Base-by-base conservation (phyloP, 1,140 invertebrate species). In the Apis florea region DNA sequence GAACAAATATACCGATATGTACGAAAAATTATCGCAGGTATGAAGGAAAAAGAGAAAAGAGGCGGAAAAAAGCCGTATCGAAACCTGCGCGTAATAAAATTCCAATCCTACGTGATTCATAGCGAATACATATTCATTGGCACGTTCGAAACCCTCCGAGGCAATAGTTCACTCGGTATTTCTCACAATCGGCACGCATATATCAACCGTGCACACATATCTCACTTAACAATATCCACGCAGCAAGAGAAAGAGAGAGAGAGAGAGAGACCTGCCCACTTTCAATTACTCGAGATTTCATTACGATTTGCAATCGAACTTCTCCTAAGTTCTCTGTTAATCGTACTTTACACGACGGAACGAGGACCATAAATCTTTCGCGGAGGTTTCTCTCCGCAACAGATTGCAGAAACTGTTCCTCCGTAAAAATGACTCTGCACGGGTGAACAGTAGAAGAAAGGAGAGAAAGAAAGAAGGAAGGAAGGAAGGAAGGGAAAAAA, bases 391-490 rank as follows among this genome's bases (percentile, higher is more conserved):
- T 51, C 67, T 31, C 58, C 68, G 58, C 40, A 11, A 69, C 69
- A 64, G 31, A 73, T 79, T 79, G 64, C 59, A 58, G 59, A 72
- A 73, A 79, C 78, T 12, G 78, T 73, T 64, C 8, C 47, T 21
- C 19, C 13, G 53, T n/a, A 73, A 79, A 79, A 73, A 79, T 47
- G 51, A 63, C 73, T n/a, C n/a, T n/a, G n/a, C n/a, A n/a, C n/a
- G n/a, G n/a, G n/a, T n/a, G n/a, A n/a, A n/a, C n/a, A n/a, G n/a
- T n/a, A n/a, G n/a, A n/a, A 17, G 31, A 40, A 10, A 6, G 13
- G 1, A 26, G 17, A 31, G 26, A 26, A 9, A 19, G 19, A 40
- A 9, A 31, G 9, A 1, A 0, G 31, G 3, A 40, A 21, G 17
- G 21, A 10, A 19, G 17, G 11, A 66, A 21, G 21, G 19, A 64